Base-by-base conservation (phyloP, 2,888 invertebrate species). In the Apodemia hepburni region DNA sequence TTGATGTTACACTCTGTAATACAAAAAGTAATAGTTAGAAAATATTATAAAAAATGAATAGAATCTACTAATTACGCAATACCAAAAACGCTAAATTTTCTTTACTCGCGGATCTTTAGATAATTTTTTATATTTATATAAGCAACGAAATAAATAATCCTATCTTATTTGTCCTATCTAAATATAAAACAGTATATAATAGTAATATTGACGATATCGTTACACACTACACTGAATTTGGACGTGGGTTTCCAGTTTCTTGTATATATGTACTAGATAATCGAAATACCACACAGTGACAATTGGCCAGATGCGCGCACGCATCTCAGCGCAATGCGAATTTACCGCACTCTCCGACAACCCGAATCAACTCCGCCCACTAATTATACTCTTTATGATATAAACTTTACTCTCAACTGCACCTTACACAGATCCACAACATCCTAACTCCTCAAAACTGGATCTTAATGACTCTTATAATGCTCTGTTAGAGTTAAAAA, bases 351-450 rank as follows among this genome's bases (percentile, higher is more conserved):
- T 69, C 68, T 69, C 68, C 57, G 27, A 54, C 58, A 38, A 47
- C 17, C 45, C 45, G 67, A 86, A 87, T 82, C 86, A 78, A 86
- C 88, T 81, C 87, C 91, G 78, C 92, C 91, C 90, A 91, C 91
- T 90, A 87, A 92, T 92, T 91, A 92, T 86, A 85, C 84, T 87
- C 88, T 38, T 89, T 89, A 87, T 81, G 85, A 84, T 86, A 88
- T 87, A 87, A 89, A 87, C 84, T 84, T 80, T 76, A 81, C 85
- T 79, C 85, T 87, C 86, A 86, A 87, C 82, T 80, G 74, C 69
- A 66, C 33, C 45, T 38, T 49, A 45, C 51, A 17, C 62, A 62
- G 9, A 27, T 27, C 17, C 59, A 27, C 2, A 79, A 75, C 57
- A 69, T 63, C 71, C 1, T 42, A 74, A 57, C 1, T 15, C 7